Evolutionary conservation across 1,140 invertebrate species (phyloP), one percentile per base, ranked within the genome.

Genomic region (Antheraea pernyi): DNA sequence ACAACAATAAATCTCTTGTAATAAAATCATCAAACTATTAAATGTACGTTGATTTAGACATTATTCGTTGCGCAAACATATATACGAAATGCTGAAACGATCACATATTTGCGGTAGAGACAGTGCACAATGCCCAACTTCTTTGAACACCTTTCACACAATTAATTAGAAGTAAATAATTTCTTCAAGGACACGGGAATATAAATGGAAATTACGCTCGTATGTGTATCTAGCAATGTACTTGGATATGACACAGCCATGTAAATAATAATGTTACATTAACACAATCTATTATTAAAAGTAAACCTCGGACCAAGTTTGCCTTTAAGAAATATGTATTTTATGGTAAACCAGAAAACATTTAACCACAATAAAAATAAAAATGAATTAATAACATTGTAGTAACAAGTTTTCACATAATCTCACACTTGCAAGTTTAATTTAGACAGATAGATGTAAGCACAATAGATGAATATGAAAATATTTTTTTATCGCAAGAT

Each of bases 1-100:
- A 73, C 88, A 91, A 91, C 88, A 91, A 80, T 91, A 90, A 90
- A 91, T 74, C 72, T 89, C 85, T 90, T 82, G 75, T 81, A 91
- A 80, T 74, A 85, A 60, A 84, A 86, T 83, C 88, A 91, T 90
- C 89, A 90, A 89, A 74, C 83, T 90, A 91, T 84, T 91, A 91
- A 91, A 91, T 91, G 89, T 88, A 91, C 74, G 81, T 84, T 77
- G 46, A 81, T 70, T 77, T 69, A 82, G 82, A 87, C 83, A 77
- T 30, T 30, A 69, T 13, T 79, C 78, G 81, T 75, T 81, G 81
- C 85, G 83, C 79, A 76, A 81, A 81, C 79, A 79, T 83, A 74
- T 78, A 79, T 77, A 72, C 71, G 77, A 81, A 73, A 79, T 70
- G 79, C 74, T 81, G 78, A 19, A 59, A 67, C 9, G 36, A 69